phyloP scores from a whole-genome alignment of 1,140 invertebrate genomes.

The Nymphalis io region DNA sequence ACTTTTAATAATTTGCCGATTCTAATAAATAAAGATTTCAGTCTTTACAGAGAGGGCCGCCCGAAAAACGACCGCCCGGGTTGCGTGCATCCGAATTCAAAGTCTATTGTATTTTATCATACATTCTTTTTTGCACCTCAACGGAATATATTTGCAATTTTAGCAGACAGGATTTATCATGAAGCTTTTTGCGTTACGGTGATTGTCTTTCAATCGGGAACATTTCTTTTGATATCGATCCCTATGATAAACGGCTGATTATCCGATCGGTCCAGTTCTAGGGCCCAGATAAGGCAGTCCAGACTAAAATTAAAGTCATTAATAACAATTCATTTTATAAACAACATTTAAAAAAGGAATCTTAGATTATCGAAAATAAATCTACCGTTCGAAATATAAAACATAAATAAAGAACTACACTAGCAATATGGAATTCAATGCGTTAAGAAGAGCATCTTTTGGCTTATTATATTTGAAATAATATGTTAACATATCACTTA shows the following conservation, averaged over 20 bases:
- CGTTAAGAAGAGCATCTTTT: too few relatives aligned
- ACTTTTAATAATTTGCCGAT: conserved; percentile 73
- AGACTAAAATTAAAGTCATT: conserved; percentile 24
- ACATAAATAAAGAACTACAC: too few relatives aligned
- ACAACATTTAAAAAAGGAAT: background rate
- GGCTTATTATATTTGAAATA: too few relatives aligned
- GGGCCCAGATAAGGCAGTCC: conserved; percentile 18
- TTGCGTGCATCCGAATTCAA: conserved; percentile 68
- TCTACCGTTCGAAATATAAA: background rate
- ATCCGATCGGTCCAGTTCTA: conserved; percentile 28
- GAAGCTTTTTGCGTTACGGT: conserved; percentile 46
- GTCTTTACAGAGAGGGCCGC: conserved; percentile 54
- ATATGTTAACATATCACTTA: too few relatives aligned
- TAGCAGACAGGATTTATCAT: conserved; percentile 53
- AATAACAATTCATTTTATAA: conserved; percentile 8
- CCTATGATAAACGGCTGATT: conserved; percentile 44
- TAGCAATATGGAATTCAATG: too few relatives aligned
- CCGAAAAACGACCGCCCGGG: conserved; percentile 77
- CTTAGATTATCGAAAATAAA: background rate
- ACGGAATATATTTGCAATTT: conserved; percentile 76
- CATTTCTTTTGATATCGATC: conserved; percentile 41
- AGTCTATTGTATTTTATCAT: conserved; percentile 78
- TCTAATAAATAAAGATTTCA: conserved; percentile 80
- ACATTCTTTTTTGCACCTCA: conserved; percentile 79
- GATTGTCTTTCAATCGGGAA: conserved; percentile 44